Percentiles rank a stretch among this genome's conserved stretches.
Conservation (phyloP, 1,140 invertebrate species). For the Drosophila melanica region DNA sequence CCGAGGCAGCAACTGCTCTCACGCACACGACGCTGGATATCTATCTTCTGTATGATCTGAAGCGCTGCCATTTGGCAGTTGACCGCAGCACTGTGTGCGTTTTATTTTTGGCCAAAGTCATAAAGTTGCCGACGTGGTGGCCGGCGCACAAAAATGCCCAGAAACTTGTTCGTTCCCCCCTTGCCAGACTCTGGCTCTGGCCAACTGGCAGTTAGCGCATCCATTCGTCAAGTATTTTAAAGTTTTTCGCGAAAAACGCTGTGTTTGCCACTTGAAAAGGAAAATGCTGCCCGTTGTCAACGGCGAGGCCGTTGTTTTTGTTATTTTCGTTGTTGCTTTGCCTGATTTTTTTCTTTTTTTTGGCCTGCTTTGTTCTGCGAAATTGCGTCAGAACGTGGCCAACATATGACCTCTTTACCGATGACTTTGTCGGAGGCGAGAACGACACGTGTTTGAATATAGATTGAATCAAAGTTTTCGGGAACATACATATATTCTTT, state of each 20-base stretch:
- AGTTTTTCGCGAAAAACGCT: constrained; percentile 73
- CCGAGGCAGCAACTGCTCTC: constrained; percentile 43
- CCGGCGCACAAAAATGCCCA: constrained; percentile 65
- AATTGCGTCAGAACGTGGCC: constrained; percentile 66
- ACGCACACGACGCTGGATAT: constrained; percentile 61
- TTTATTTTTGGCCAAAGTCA: constrained; percentile 81
- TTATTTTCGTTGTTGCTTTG: constrained; percentile 17
- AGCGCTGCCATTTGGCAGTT: constrained; percentile 42
- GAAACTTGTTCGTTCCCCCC: constrained; percentile 74
- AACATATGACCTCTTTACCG: constrained; percentile 67
- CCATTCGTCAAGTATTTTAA: constrained; percentile 75
- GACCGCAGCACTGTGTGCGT: constrained; percentile 72
- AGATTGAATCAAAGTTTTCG: constrained; percentile 50
- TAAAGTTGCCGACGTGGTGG: constrained; percentile 53
- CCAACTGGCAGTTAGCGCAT: constrained; percentile 72
- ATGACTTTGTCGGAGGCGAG: constrained; percentile 29
- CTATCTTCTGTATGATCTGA: constrained; percentile 62
- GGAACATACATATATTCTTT: constrained; percentile 22
- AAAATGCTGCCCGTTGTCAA: constrained; percentile 65
- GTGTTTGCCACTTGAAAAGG: constrained; percentile 59
- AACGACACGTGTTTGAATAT: constrained; percentile 53
- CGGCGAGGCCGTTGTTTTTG: constrained; percentile 19
- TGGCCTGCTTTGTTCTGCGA: constrained; percentile 30
- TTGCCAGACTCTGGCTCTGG: constrained; percentile 23
- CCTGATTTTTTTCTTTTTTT: constrained; percentile 12